Base-by-base conservation (phyloP, 1,140 invertebrate genomes). In the Paraescarpia echinospica region DNA sequence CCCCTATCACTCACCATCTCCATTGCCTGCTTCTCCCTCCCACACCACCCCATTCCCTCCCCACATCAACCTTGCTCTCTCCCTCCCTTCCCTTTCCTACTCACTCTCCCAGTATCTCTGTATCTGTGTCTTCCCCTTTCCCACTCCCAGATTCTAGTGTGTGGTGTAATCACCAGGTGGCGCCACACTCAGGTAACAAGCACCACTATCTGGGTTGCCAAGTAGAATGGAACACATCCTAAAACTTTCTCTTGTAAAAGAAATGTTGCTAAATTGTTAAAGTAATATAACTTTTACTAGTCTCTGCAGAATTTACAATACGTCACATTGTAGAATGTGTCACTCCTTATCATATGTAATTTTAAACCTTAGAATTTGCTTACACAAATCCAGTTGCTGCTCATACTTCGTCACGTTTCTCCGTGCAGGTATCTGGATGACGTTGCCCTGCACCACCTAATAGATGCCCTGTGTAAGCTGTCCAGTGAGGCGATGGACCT, bases 401-500 rank as follows among this genome's bases (percentile, higher is more conserved):
- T 27, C 35, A 34, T 34, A 33, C 4, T 90, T 12, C 41, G 2
- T 91, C 8, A 41, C 35, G 5, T 89, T 48, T 89, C 48, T 18
- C 34, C 91, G 93, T 93, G 89, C 91, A 96, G 96, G 92, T 98
- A 98, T 96, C 96, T 99, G 89, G 98, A 99, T 95, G 98, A 99
- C 95, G 98, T 98, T 2, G 98, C 98, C 4, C 96, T 99, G 0
- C 98, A 99, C 96, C 98, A 99, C 96, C 96, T 99, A 4, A 99
- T 99, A 92, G 99, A 99, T 96, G 99, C 99, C 9, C 96, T 99
- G 0, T 99, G 99, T 95, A 99, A 99, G 96, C 96, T 99, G 8
- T 99, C 98, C 1, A 97, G 98, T 93, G 99, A 99, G 96, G 98
- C 99, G 34, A 99, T 99, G 98, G 99, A 99, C 95, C 96, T 99